Percentiles rank a stretch among this genome's conserved stretches.
Evolutionary conservation across 2,888 invertebrate genomes (phyloP).

Genomic region (Odontomyia ornata): DNA sequence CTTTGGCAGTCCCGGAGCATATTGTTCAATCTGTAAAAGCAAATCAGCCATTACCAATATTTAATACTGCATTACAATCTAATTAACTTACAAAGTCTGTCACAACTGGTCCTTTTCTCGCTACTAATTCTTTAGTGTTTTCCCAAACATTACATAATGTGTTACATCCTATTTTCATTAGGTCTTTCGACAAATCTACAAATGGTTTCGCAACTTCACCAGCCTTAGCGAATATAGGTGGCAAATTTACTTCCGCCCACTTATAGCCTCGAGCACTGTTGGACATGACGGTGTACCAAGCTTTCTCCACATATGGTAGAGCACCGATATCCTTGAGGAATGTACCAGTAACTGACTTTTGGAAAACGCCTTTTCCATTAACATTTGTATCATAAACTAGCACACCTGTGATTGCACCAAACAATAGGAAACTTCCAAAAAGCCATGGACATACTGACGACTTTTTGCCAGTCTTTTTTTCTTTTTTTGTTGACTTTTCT

Average conservation of each 20-base stretch:
- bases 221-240: slow-evolving; percentile 70
- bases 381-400: slow-evolving; percentile 71
- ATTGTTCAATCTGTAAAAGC: slow-evolving; percentile 71
- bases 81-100: slow-evolving; percentile 66
- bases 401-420: slow-evolving; percentile 69
- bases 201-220: slow-evolving; percentile 67
- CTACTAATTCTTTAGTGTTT: slow-evolving; percentile 66
- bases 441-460: slow-evolving; percentile 69
- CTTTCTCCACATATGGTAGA: slow-evolving; percentile 71
- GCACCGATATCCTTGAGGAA: slow-evolving; percentile 73
- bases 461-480: slow-evolving; percentile 55
- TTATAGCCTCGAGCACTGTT: slow-evolving; percentile 72
- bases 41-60: neutral
- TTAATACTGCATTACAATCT: slow-evolving; percentile 9
- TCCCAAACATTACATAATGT: slow-evolving; percentile 65
- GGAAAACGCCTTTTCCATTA: slow-evolving; percentile 72
- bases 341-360: slow-evolving; percentile 73
- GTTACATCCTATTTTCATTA: slow-evolving; percentile 68
- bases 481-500: slow-evolving; percentile 53
- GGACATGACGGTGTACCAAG: slow-evolving; percentile 70
- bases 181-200: slow-evolving; percentile 69
- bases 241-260: slow-evolving; percentile 74
- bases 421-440: slow-evolving; percentile 70
- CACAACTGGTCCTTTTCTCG: slow-evolving; percentile 67
- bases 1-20: slow-evolving; percentile 76